Conservation (phyloP, 2,113 vertebrate species). For the Tyto alba region DNA sequence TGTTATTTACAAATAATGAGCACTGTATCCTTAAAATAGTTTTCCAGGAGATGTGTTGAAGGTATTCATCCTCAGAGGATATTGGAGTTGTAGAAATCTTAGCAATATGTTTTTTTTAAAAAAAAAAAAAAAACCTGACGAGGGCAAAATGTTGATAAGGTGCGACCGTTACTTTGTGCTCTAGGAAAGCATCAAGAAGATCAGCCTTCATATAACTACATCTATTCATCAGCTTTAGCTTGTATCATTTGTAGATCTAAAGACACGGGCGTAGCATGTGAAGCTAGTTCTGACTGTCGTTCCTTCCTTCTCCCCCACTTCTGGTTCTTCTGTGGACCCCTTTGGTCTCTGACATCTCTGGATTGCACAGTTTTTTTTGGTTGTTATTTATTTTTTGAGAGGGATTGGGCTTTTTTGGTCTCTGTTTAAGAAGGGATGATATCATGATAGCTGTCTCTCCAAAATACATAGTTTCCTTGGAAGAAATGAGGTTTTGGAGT, state of each 20-base stretch:
- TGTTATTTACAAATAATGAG: background rate
- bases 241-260: background rate
- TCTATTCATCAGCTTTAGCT: background rate
- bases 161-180: background rate
- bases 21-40: background rate
- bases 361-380: background rate
- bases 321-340: background rate
- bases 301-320: background rate
- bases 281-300: background rate
- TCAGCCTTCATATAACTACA: background rate
- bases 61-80: background rate
- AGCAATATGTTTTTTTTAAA: background rate
- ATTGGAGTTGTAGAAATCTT: background rate
- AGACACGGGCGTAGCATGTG: background rate
- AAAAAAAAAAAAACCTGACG: too few relatives aligned
- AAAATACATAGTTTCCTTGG: background rate
- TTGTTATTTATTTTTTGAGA: background rate
- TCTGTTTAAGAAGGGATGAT: background rate
- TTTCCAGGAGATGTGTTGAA: background rate
- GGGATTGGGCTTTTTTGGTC: fast-evolving
- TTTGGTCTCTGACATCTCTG: background rate
- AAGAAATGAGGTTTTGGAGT: constrained; percentile 4
- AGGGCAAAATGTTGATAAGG: background rate
- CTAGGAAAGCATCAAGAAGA: background rate
- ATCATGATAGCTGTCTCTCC: background rate